Percentiles rank a stretch among this genome's conserved stretches.
Evolutionary conservation across 2,797 vertebrate genomes (phyloP).

Genomic region (Rhinophrynus dorsalis): DNA sequence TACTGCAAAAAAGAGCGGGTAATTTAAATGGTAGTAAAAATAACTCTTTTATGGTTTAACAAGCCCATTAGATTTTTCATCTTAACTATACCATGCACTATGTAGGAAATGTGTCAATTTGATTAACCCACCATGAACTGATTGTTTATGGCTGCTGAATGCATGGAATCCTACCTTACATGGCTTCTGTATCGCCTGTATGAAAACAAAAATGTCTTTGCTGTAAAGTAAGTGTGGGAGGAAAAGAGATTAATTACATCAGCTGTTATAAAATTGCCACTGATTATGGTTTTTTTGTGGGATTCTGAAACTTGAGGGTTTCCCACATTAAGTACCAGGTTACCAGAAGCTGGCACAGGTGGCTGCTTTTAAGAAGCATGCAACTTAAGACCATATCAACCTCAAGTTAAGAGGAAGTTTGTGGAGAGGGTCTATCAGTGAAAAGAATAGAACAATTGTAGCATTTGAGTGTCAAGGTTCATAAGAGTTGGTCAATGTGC

Average conservation of each 20-base stretch:
- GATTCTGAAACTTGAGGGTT: conserved; percentile 38
- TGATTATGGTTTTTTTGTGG: conserved; percentile 42
- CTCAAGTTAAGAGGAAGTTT: conserved; percentile 28
- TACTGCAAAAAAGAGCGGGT: too few relatives aligned
- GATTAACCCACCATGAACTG: neutral
- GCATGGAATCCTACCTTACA: neutral
- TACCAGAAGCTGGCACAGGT: conserved; percentile 43
- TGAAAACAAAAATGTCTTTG: too few relatives aligned
- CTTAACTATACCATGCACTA: too few relatives aligned
- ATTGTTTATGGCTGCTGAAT: neutral
- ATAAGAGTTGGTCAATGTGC: conserved; percentile 14
- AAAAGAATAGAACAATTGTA: conserved; percentile 29
- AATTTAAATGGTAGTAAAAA: too few relatives aligned
- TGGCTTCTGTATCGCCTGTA: neutral
- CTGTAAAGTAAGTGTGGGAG: neutral
- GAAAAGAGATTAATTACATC: conserved; percentile 43
- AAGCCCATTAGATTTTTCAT: too few relatives aligned
- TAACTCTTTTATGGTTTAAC: too few relatives aligned
- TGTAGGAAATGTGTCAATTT: neutral
- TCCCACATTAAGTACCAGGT: conserved; percentile 45
- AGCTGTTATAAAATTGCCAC: conserved; percentile 44
- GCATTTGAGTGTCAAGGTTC: conserved; percentile 26
- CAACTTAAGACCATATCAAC: conserved; percentile 40
- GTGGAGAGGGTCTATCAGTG: neutral
- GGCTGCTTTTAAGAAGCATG: conserved; percentile 36